These are phyloP conservation scores for Caenorhabditis sp. DNA, from an alignment of 2,888 invertebrate genomes.

Conservation along the genomic window DNA sequence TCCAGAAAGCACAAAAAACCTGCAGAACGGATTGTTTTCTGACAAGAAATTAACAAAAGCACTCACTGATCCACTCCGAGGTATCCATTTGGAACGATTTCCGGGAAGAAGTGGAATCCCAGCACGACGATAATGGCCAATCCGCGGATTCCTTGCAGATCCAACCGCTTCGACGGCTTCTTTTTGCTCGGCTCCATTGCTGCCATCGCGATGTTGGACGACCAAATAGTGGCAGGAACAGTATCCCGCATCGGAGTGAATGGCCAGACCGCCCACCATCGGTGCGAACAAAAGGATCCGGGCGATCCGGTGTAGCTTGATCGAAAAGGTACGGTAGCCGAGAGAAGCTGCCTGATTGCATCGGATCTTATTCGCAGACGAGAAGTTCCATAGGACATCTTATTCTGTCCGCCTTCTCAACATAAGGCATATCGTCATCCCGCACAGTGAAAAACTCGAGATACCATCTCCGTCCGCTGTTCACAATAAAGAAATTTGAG, in stretches of 20 bases:
- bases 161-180: slow-evolving; percentile 44
- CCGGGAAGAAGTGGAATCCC: slow-evolving; percentile 54
- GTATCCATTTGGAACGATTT: slow-evolving; percentile 52
- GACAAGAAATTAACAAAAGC: too few species aligned
- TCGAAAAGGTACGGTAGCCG: slow-evolving; percentile 2
- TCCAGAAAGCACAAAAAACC: slow-evolving; percentile 57
- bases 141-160: slow-evolving; percentile 55
- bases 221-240: neutral
- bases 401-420: too few species aligned
- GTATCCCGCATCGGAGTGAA: neutral
- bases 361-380: too few species aligned
- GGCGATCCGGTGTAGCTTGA: too few species aligned
- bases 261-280: too few species aligned
- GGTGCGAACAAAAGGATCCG: too few species aligned
- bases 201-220: neutral
- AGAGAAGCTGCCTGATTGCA: too few species aligned
- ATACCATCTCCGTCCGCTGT: too few species aligned
- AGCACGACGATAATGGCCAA: slow-evolving; percentile 45
- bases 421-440: too few species aligned
- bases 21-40: slow-evolving; percentile 1
- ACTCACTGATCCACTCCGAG: slow-evolving; percentile 62
- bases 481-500: too few species aligned
- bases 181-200: neutral
- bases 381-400: too few species aligned
- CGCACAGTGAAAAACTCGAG: too few species aligned